These are phyloP conservation scores for Cephus nigrinus DNA, from an alignment of 2,888 invertebrate species.

Conservation along the genomic window DNA sequence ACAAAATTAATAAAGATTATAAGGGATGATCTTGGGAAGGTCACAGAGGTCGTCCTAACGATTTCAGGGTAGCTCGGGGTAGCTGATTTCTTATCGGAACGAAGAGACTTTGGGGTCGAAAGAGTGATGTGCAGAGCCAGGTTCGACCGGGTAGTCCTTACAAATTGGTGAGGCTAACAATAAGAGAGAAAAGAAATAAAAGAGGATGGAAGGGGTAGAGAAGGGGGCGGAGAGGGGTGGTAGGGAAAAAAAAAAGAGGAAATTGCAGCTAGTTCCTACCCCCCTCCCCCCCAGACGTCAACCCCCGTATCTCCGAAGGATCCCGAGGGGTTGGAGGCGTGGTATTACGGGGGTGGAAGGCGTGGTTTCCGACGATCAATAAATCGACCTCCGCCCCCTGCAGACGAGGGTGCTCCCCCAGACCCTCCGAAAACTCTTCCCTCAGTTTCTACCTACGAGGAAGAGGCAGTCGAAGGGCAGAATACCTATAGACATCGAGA, in stretches of 20 bases:
- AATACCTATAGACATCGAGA: not conserved
- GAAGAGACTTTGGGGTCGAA: not conserved
- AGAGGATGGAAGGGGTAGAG: not conserved
- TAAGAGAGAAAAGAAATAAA: constrained; percentile 1
- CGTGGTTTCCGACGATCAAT: constrained; percentile 48
- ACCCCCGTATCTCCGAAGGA: not conserved
- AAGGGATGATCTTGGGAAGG: not conserved
- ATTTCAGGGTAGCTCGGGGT: not conserved
- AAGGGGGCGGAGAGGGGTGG: not conserved
- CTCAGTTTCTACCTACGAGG: not conserved
- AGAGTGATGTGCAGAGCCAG: not conserved
- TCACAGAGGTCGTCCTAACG: not conserved
- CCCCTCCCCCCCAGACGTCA: constrained; percentile 5
- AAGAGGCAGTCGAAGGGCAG: not conserved
- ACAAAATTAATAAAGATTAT: not conserved
- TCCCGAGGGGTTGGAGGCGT: constrained; percentile 53
- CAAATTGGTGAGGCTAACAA: not conserved
- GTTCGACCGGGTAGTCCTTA: not conserved
- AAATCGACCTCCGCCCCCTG: constrained; percentile 28
- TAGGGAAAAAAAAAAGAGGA: not conserved
- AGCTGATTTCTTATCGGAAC: not conserved
- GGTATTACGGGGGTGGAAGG: constrained; percentile 45
- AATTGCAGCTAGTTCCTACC: not conserved
- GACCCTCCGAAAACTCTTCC: constrained; percentile 18
- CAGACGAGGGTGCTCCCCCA: constrained; percentile 33